Conservation (phyloP, 2,113 vertebrate genomes). For the Tyto alba region DNA sequence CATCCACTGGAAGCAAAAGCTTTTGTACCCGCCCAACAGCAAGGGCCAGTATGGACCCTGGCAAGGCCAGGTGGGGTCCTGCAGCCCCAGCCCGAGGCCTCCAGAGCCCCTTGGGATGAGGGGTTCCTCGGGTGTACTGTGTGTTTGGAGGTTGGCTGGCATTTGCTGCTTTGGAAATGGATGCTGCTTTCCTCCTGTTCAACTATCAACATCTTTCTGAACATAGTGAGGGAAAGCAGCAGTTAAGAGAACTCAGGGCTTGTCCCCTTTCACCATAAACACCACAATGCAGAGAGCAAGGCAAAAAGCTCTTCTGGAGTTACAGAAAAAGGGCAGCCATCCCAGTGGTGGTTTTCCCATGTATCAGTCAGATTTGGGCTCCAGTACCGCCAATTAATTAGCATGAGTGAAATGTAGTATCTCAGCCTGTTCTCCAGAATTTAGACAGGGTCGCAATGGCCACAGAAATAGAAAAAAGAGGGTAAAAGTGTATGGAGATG, state of each 20-base stretch:
- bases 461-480: not conserved
- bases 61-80: not conserved
- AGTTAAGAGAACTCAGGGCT: not conserved
- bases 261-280: not conserved
- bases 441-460: not conserved
- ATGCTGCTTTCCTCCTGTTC: not conserved
- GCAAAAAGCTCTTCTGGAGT: not conserved
- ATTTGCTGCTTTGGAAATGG: not conserved
- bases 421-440: not conserved
- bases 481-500: not conserved
- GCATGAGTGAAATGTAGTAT: not conserved
- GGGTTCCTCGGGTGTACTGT: accelerated
- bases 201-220: not conserved
- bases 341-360: not conserved
- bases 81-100: not conserved
- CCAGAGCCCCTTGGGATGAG: not conserved
- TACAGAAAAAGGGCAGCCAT: not conserved
- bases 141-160: not conserved
- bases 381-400: not conserved
- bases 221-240: not conserved
- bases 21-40: not conserved
- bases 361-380: not conserved
- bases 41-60: accelerated
- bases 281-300: accelerated
- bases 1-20: accelerated